Evolutionary conservation across 2,888 invertebrate genomes (phyloP), one percentile per base, ranked within the genome.

Genomic region (Drosophila neoperkinsi): DNA sequence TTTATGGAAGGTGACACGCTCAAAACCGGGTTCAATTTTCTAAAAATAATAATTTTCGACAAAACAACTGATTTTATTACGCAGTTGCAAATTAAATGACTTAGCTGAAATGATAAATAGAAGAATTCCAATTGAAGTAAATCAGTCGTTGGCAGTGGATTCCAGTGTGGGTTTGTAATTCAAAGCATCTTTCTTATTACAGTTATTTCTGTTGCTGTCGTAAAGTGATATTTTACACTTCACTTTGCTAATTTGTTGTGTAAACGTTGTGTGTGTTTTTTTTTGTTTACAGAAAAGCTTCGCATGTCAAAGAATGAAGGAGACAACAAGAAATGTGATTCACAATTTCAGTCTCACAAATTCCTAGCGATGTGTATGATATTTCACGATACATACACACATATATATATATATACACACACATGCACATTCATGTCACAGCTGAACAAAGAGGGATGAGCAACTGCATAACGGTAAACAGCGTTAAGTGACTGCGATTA

Each of bases 251-350:
- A 85, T 82, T 79, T 71, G 63, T 81, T 77, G 56, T 28, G 82
- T 79, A 84, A 87, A 79, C 77, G 51, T 68, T 74, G 61, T 59
- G 30, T 10, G 38, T 25, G 31, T 43, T 4, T 73, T 77, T 77
- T 82, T 72, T 77, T 84, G 81, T 87, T 82, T 84, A 79, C 57
- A 70, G 73, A 76, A 82, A 75, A 72, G 74, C 74, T 68, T 63
- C 21, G 64, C 64, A 56, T n/a, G 28, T 36, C 50, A 55, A 63
- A 62, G 43, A 56, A 58, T 38, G 61, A 59, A 50, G 28, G 38
- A 28, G 41, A 55, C 30, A 38, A 66, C 28, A 46, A 53, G 58
- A 71, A 60, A 75, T 75, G 72, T 85, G 84, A 88, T 72, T 88
- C 88, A 83, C 72, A 63, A 61, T 79, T 71, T 57, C 66, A 70